Percentiles rank a stretch among this genome's conserved stretches.
These are phyloP conservation scores for Halcyon smyrnensis DNA, from an alignment of 2,797 vertebrate species.

Conservation along the genomic window DNA sequence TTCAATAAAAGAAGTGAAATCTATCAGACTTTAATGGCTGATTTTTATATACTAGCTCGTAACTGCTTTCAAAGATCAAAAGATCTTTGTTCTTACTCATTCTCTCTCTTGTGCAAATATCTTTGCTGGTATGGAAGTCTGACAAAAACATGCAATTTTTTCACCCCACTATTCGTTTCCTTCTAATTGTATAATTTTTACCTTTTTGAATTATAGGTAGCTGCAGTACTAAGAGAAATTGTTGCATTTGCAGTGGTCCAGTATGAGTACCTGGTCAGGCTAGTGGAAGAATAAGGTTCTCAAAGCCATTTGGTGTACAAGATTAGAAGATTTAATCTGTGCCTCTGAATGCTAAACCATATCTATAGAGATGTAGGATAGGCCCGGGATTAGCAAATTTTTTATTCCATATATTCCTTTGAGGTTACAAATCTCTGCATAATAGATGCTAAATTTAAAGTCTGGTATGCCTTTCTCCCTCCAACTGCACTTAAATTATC, in stretches of 20 bases:
- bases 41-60: not conserved
- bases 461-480: not conserved
- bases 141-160: not conserved
- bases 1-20: not conserved
- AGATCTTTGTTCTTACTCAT: not conserved
- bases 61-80: slow-evolving; percentile 35
- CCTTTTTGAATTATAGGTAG: not conserved
- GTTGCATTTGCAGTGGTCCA: not conserved
- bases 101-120: not conserved
- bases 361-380: not conserved
- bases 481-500: not conserved
- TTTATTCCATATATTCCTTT: not conserved
- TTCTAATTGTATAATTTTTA: not conserved
- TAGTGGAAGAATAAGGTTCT: not conserved
- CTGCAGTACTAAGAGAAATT: not conserved
- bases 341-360: not conserved
- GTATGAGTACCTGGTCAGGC: not conserved
- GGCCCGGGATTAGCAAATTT: not conserved
- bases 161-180: not conserved
- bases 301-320: not conserved
- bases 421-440: not conserved
- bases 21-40: not conserved
- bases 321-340: not conserved
- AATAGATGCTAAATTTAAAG: not conserved
- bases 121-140: not conserved